Evolutionary conservation across 2,797 vertebrate species (phyloP), one percentile per base, ranked within the genome.

Genomic region (Acrossocheilus wenchowensis): DNA sequence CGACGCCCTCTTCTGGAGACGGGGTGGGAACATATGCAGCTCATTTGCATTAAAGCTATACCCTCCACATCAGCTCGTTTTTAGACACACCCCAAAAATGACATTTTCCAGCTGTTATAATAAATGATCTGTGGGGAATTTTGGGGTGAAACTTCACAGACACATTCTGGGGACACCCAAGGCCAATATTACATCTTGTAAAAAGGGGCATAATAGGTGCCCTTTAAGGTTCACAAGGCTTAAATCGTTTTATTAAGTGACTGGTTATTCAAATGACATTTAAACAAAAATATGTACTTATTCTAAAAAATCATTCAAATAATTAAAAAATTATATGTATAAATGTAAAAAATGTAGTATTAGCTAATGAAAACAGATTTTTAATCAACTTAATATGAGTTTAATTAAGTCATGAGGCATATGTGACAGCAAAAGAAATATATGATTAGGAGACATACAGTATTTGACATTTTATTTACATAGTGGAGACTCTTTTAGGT

Each of bases 401-500:
- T 39, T 23, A 23, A 17, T 50, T 50, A 50, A 39, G 9, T 71
- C 68, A 71, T 34, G 68, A 71, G 12, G 6, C 62, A 30, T 34
- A 71, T 11, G 19, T 39, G 19, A 6, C 2, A 41, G 36, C 4
- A 23, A 71, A 23, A 71, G 0, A 71, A 41, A 71, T 30, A 66
- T 66, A 17, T 14, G 2, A 71, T 41, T 71, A 41, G 6, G n/a
- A 74, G 41, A 45, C 41, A 45, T 73, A 7, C 14, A 68, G 30
- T 36, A 74, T 12, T 39, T 78, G 34, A 52, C 36, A 39, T 39
- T 39, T 39, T 39, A 39, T 36, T 87, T 78, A 62, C 43, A 85
- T 82, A 72, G 64, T 86, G 43, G 8, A 87, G 43, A 80, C 36
- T 21, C 85, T 80, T 77, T 43, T 52, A 30, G 23, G 52, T 82